Base-by-base conservation (phyloP, 2,888 invertebrate genomes). In the Rosalia funebris region DNA sequence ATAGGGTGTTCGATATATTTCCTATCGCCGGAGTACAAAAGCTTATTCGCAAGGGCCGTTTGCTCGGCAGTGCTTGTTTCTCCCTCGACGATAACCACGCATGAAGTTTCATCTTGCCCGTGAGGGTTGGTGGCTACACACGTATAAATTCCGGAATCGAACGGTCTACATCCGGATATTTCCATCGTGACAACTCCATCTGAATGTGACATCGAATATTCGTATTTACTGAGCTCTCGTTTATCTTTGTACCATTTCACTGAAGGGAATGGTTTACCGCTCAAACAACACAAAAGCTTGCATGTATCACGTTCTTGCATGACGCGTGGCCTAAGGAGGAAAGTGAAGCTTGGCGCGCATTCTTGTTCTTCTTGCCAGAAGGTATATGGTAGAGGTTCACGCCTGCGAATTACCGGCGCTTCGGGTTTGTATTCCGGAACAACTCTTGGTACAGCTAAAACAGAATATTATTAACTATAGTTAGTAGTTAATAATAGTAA, bases 171-270 rank as follows among this genome's bases (percentile, higher is more conserved):
- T 82, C 95, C 95, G 68, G 93, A 88, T 73, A 99, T 96, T 85
- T 99, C 99, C 84, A 99, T 89, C 0, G 97, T 95, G 53, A 97
- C 93, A 42, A 99, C 97, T 72, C 99, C 99, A 81, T 96, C 96
- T 1, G 95, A 89, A 78, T 92, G 90, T 2, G 91, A 88, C 90
- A 96, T 95, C 54, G 93, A 88, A 82, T 94, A 97, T 74, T 96
- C 95, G 78, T 92, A 91, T 81, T 92, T 93, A 57, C 90, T 92
- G 19, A 99, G 85, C 82, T 98, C 98, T 45, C 90, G 88, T 67
- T 91, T 92, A 78, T 98, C 97, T 83, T 98, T 98, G 86, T 81
- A 92, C 92, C 92, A 92, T 81, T 91, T 91, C 65, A 98, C 97
- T 25, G 93, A 92, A 12, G 99, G 98, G 74, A 91, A 88, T 60